Percentiles rank a stretch among this genome's conserved stretches.
These are phyloP conservation scores for Neolamprologus sp. DNA, from an alignment of 2,113 vertebrate genomes.

Conservation along the genomic window DNA sequence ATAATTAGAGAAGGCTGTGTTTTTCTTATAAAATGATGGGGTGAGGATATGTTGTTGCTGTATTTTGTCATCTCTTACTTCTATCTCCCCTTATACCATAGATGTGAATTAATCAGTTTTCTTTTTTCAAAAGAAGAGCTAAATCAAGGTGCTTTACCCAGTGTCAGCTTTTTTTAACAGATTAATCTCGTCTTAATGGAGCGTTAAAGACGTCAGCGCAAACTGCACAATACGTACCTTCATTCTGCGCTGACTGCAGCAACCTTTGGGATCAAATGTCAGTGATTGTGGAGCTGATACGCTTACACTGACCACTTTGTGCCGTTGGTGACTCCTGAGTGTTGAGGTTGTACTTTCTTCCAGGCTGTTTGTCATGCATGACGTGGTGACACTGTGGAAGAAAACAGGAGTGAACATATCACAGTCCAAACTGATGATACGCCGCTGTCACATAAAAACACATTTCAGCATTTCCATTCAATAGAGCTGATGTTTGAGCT, in stretches of 20 bases:
- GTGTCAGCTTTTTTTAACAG: not conserved
- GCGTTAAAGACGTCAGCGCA: not conserved
- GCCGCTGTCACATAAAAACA: not conserved
- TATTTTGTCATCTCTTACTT: not conserved
- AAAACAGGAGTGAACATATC: not conserved
- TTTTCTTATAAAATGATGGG: not conserved
- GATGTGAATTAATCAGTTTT: not conserved
- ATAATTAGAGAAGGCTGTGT: not conserved
- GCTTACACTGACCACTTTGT: slow-evolving; percentile 30
- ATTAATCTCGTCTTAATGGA: not conserved
- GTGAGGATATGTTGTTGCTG: not conserved
- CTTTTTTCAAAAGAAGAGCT: not conserved
- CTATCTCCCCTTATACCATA: not conserved
- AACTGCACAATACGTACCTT: not conserved
- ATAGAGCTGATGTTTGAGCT: not conserved
- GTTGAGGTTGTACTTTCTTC: not conserved
- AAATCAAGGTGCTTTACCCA: not conserved
- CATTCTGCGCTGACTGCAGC: not conserved
- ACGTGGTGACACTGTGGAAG: not conserved
- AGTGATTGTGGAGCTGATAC: not conserved
- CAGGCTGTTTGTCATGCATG: slow-evolving; percentile 7
- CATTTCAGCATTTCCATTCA: not conserved
- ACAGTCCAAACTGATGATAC: not conserved
- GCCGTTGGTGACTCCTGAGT: not conserved
- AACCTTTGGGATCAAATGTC: slow-evolving; percentile 4